Evolutionary conservation across 37 sponge, comb jelly and placozoan species (phyloP).

Genomic region (Tethya wilhelma): DNA sequence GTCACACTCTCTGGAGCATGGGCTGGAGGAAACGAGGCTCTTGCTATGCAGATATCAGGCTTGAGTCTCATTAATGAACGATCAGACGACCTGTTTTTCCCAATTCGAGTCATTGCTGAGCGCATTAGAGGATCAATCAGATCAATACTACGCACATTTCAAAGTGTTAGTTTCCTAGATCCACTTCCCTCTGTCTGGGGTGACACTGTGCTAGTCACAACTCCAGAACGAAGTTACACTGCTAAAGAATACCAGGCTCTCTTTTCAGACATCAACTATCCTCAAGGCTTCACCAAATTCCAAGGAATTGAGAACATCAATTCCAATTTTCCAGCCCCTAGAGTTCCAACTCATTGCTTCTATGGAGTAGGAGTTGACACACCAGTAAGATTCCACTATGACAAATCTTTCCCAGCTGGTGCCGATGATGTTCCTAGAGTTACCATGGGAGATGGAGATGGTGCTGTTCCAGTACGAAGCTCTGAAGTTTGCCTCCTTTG

Average conservation of each 20-base stretch:
- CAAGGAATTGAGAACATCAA: conserved; percentile 32
- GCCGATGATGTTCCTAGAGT: not conserved
- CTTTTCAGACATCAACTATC: conserved; percentile 35
- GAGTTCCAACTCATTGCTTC: no score
- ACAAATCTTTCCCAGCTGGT: not conserved
- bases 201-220: no score
- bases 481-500: conserved; percentile 69
- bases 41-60: no score
- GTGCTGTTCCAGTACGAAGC: conserved; percentile 60
- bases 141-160: no score
- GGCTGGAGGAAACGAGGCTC: no score
- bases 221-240: conserved; percentile 76
- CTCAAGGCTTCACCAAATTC: conserved; percentile 41
- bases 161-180: no score
- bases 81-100: no score
- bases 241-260: conserved; percentile 62
- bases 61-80: no score
- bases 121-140: no score
- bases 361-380: conserved; percentile 57
- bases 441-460: conserved; percentile 84
- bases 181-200: no score
- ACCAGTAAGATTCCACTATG: conserved; percentile 21
- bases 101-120: no score
- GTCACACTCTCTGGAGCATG: no score
- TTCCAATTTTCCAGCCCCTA: conserved; percentile 37